These are phyloP conservation scores for Grapholita molesta DNA, from an alignment of 1,140 invertebrate species.

Conservation along the genomic window DNA sequence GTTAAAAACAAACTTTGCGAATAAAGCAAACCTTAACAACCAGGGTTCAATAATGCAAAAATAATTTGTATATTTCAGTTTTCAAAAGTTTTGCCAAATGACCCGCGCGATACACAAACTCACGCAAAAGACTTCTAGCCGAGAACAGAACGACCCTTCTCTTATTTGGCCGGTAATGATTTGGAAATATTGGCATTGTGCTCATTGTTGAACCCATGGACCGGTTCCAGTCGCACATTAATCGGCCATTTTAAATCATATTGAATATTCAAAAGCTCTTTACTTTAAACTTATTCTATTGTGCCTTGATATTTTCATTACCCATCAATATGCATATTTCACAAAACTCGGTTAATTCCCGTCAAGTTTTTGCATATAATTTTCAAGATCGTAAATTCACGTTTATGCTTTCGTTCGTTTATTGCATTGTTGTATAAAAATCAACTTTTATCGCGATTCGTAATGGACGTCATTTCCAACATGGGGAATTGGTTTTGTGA, in stretches of 20 bases:
- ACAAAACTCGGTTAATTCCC: not conserved
- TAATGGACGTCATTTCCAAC: not conserved
- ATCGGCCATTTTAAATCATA: not conserved
- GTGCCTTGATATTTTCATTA: slow-evolving; percentile 3
- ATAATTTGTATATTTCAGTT: not conserved
- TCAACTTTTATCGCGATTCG: not conserved
- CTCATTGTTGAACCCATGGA: slow-evolving; percentile 34
- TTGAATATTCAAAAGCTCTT: slow-evolving; percentile 15
- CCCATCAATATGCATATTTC: not conserved
- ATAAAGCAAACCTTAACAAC: no score
- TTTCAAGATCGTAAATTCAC: not conserved
- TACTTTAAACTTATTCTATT: slow-evolving; percentile 7
- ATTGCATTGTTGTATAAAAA: not conserved
- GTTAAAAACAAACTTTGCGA: no score
- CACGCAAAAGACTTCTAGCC: not conserved
- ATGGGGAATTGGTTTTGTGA: not conserved
- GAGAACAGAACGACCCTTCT: slow-evolving; percentile 11
- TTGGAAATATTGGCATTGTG: slow-evolving; percentile 47
- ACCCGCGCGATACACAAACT: not conserved
- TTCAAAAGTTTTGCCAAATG: not conserved
- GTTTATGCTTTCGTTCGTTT: not conserved
- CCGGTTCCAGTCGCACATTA: slow-evolving; percentile 26
- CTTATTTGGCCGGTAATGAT: slow-evolving; percentile 38
- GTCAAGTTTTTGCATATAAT: not conserved
- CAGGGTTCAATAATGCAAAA: no score